These are phyloP conservation scores for Silurus lanzhouensis DNA, from an alignment of 2,797 vertebrate genomes.

Conservation along the genomic window DNA sequence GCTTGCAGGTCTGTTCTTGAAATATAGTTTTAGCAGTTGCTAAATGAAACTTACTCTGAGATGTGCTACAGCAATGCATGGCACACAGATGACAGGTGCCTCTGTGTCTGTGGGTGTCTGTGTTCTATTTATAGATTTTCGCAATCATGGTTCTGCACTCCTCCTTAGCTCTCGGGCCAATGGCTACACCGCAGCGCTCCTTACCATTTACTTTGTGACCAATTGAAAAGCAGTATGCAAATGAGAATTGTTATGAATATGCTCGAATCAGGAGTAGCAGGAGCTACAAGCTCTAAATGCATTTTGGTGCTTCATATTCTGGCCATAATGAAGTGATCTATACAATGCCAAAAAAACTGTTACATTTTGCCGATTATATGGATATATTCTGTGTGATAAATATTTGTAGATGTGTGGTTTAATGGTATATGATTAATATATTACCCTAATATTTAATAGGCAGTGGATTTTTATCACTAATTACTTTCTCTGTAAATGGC, in stretches of 20 bases:
- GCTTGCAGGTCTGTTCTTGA: neutral
- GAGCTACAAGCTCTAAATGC: constrained; percentile 8
- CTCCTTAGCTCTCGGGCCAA: constrained; percentile 61
- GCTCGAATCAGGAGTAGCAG: neutral
- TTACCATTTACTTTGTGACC: constrained; percentile 57
- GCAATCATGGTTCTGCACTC: constrained; percentile 59
- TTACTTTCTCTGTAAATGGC: neutral
- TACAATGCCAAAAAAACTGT: neutral
- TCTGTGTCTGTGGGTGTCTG: constrained; percentile 51
- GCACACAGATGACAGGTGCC: constrained; percentile 42
- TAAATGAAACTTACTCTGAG: constrained; percentile 9
- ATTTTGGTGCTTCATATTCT: constrained; percentile 3
- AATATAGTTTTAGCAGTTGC: neutral
- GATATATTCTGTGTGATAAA: neutral
- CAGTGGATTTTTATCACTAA: neutral
- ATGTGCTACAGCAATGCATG: constrained; percentile 27
- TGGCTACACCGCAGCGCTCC: constrained; percentile 59
- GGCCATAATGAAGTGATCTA: neutral
- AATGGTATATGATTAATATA: no score
- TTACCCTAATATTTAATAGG: neutral
- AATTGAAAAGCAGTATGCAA: constrained; percentile 58
- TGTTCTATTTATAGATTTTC: constrained; percentile 71
- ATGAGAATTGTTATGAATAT: constrained; percentile 41
- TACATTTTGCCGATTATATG: neutral
- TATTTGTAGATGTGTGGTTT: neutral